Evolutionary conservation across 2,797 vertebrate species (phyloP).

Genomic region (Pelochelys cantorii): DNA sequence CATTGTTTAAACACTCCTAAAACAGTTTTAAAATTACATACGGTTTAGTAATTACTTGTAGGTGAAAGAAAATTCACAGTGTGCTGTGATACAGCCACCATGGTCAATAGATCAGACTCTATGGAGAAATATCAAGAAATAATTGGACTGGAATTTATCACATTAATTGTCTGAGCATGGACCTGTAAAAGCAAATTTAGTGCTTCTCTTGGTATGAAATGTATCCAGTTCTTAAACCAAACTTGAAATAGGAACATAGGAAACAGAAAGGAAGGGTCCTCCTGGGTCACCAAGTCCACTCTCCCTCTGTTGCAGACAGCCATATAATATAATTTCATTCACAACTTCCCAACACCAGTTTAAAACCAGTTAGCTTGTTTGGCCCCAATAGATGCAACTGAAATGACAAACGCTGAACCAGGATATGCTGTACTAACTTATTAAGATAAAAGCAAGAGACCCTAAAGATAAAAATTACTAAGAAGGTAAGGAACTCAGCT

Average conservation of each 20-base stretch:
- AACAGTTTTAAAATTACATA: constrained; percentile 8
- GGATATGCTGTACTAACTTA: not conserved
- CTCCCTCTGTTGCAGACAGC: too few species aligned
- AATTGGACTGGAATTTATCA: constrained; percentile 29
- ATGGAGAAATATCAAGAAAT: constrained; percentile 46
- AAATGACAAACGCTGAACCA: constrained; percentile 12
- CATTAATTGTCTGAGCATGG: constrained; percentile 54
- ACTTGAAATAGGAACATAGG: not conserved
- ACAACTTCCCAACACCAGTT: too few species aligned
- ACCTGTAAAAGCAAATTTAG: constrained; percentile 41
- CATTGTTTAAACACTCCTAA: not conserved
- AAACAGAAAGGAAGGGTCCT: not conserved
- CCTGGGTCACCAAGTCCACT: not conserved
- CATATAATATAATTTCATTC: too few species aligned
- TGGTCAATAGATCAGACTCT: constrained; percentile 39
- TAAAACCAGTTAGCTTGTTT: too few species aligned
- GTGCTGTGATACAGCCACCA: constrained; percentile 36
- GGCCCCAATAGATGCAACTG: not conserved
- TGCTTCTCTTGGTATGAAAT: constrained; percentile 18
- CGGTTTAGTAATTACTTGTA: constrained; percentile 59
- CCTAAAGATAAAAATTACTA: not conserved
- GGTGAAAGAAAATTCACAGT: constrained; percentile 36
- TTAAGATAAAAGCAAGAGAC: not conserved
- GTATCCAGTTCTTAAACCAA: constrained; percentile 24
- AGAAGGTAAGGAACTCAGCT: not conserved